Evolutionary conservation across 1,140 invertebrate species (phyloP).

Genomic region (Nephila pilipes): DNA sequence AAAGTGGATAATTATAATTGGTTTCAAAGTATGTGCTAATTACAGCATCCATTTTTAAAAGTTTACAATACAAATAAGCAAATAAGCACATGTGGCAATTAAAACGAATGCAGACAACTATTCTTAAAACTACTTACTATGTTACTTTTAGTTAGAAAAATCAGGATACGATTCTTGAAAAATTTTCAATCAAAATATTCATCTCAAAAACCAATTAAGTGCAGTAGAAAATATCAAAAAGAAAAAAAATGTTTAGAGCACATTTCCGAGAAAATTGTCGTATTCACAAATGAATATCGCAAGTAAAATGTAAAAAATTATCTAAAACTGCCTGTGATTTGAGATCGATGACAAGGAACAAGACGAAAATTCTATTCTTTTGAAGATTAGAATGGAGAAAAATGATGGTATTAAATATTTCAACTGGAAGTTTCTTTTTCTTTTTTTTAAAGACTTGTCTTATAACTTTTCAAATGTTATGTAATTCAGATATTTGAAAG

Average conservation of each 20-base stretch:
- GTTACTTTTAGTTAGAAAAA: no score
- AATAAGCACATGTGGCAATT: no score
- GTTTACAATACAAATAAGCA: no score
- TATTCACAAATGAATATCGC: background rate
- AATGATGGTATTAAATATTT: background rate
- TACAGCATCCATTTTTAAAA: no score
- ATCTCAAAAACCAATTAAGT: background rate
- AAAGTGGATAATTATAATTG: no score
- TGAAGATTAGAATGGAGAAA: background rate
- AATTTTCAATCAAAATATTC: no score
- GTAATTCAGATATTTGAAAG: background rate
- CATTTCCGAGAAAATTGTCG: background rate
- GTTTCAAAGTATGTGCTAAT: no score
- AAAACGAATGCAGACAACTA: no score
- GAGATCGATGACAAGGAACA: background rate
- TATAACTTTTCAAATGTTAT: no score
- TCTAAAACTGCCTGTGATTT: no score
- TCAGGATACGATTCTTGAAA: no score
- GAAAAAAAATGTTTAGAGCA: background rate
- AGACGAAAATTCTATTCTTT: background rate
- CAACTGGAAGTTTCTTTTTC: background rate
- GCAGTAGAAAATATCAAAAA: background rate
- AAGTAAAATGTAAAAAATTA: background rate
- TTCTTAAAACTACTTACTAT: no score
- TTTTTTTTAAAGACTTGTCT: background rate